A percentile compares a stretch with the other conserved stretches of the same genome.
phyloP scores from a whole-genome alignment of 1,140 invertebrate species.

The Dolichoris vasculosae region DNA sequence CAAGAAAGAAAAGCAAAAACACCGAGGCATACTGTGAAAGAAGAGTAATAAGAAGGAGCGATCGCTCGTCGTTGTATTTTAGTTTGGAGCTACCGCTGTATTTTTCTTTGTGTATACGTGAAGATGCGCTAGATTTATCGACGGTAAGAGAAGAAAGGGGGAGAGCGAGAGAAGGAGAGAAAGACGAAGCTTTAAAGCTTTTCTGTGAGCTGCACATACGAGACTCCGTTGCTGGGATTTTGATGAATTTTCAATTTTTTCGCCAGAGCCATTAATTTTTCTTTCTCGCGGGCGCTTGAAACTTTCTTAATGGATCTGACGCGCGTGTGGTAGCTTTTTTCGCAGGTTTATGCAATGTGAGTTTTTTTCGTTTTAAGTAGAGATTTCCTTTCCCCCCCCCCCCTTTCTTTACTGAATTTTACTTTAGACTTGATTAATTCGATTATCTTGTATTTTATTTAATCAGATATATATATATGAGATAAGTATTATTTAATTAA shows the following conservation, averaged over 20 bases:
- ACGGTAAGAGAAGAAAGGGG: neutral
- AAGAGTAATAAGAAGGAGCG: neutral
- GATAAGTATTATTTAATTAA: neutral
- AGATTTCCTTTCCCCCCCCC: neutral
- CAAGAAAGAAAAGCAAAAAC: neutral
- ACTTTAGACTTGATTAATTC: slow-evolving; percentile 5
- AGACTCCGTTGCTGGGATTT: slow-evolving; percentile 21
- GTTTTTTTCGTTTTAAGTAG: slow-evolving; percentile 14
- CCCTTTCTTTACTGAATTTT: neutral
- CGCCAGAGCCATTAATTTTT: slow-evolving; percentile 40
- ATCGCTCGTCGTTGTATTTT: slow-evolving; percentile 3
- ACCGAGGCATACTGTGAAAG: neutral
- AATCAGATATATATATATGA: too few relatives aligned
- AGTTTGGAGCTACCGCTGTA: neutral
- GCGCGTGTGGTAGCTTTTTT: slow-evolving; percentile 12
- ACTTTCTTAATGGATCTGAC: slow-evolving; percentile 47
- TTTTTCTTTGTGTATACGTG: neutral
- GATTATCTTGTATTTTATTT: slow-evolving; percentile 14
- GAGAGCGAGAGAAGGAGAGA: neutral
- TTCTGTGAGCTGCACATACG: neutral
- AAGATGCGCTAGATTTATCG: slow-evolving; percentile 41
- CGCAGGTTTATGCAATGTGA: neutral
- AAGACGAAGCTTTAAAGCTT: slow-evolving; percentile 20
- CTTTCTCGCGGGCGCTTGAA: slow-evolving; percentile 39
- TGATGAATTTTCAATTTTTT: slow-evolving; percentile 53